Evolutionary conservation across 2,888 invertebrate species (phyloP), one percentile per base, ranked within the genome.

Genomic region (Pristionchus japonicus): DNA sequence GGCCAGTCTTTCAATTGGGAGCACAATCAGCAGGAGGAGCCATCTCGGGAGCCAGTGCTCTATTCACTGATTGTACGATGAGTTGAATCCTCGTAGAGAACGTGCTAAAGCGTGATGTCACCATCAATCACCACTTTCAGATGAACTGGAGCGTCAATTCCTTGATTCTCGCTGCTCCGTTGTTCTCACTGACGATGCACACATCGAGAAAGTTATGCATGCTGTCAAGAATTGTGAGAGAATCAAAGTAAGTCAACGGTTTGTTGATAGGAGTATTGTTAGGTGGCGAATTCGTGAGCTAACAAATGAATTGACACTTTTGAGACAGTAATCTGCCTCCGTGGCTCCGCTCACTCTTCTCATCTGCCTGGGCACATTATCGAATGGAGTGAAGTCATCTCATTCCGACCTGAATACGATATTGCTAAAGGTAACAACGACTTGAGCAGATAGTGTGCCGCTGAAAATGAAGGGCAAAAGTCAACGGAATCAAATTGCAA

Each of bases 41-140:
- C 40, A 86, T 91, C 70, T 91, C 91, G 70, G 91, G 91, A 3
- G 93, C 93, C 20, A 92, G 91, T 47, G 89, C 90, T 34, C 86
- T 90, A 77, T 93, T 92, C 86, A 93, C 92, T 31, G 90, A 93
- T 67, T 90, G 92, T 92, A 67, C 88, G 91, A 6, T 49, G 3
- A 27, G 3, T 27, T 52, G 3, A 49, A 49, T 49, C 13, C 7
- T 11, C n/a, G n/a, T n/a, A n/a, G n/a, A n/a, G n/a, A n/a, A n/a
- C n/a, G n/a, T n/a, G n/a, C n/a, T n/a, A n/a, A n/a, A n/a, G n/a
- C n/a, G n/a, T n/a, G n/a, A n/a, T n/a, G n/a, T n/a, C n/a, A n/a
- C n/a, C n/a, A n/a, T n/a, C n/a, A n/a, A n/a, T n/a, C n/a, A n/a
- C n/a, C n/a, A n/a, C n/a, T n/a, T 88, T 80, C 57, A 92, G 91